Evolutionary conservation across 2,888 invertebrate species (phyloP).

Genomic region (Selenia dentaria): DNA sequence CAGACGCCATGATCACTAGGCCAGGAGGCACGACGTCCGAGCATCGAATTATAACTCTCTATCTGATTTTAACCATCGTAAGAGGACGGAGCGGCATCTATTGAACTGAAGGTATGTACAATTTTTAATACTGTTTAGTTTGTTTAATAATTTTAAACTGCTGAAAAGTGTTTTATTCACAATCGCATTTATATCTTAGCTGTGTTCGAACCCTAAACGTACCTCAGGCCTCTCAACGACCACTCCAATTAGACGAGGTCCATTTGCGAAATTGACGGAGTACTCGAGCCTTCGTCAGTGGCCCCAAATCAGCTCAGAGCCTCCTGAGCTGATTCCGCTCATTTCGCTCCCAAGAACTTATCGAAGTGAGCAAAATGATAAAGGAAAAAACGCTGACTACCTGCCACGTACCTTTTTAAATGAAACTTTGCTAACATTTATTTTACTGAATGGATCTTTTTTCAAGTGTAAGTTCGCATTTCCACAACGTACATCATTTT

Average conservation of each 20-base stretch:
- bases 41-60: no score
- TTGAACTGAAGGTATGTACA: no score
- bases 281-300: constrained; percentile 26
- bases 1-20: no score
- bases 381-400: constrained; percentile 10
- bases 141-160: no score
- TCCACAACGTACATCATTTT: no score
- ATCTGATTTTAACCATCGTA: no score
- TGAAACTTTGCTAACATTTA: constrained; percentile 3
- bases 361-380: constrained; percentile 13
- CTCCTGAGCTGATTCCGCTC: constrained; percentile 18
- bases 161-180: no score
- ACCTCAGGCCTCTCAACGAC: constrained; percentile 16
- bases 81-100: no score
- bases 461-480: no score
- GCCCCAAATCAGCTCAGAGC: constrained; percentile 22
- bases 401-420: constrained; percentile 7
- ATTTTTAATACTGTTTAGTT: no score
- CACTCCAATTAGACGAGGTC: constrained; percentile 36
- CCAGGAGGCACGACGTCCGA: no score
- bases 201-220: background rate
- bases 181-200: no score
- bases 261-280: constrained; percentile 41
- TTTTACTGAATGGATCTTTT: background rate
- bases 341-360: constrained; percentile 7